Evolutionary conservation across 2,888 invertebrate genomes (phyloP).

Genomic region (Hesperia comma): DNA sequence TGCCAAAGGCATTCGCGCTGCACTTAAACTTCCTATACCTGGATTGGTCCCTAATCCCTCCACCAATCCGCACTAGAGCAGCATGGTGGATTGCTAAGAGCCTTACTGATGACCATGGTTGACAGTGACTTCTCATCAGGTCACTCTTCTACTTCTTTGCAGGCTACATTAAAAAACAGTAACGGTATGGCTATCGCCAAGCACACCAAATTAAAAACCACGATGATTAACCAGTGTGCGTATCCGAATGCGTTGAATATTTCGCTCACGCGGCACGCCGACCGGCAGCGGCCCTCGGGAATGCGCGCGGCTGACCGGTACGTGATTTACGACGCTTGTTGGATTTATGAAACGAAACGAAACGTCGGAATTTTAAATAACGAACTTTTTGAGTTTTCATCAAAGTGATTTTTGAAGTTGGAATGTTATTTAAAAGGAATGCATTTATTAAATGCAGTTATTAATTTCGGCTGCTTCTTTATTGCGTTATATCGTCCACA

Average conservation of each 20-base stretch:
- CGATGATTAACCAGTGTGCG: neutral
- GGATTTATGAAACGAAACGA: conserved; percentile 3
- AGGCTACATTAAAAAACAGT: no score
- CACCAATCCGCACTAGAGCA: no score
- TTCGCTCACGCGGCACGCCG: conserved; percentile 5
- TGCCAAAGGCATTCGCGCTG: no score
- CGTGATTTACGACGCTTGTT: conserved; percentile 11
- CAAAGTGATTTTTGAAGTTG: conserved; percentile 2
- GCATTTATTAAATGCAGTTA: neutral
- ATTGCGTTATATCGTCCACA: neutral
- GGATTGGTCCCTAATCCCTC: no score
- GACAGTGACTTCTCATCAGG: no score
- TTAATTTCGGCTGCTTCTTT: neutral
- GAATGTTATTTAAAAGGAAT: neutral
- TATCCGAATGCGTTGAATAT: neutral
- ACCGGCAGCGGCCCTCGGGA: neutral
- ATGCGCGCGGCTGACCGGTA: neutral
- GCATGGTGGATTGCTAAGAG: no score
- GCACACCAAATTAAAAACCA: neutral
- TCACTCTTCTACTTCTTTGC: no score
- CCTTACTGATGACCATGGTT: no score
- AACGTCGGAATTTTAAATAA: conserved; percentile 8
- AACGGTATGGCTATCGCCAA: no score
- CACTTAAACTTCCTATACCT: no score
- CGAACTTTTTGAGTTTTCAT: neutral